Percentiles rank a stretch among this genome's conserved stretches.
Evolutionary conservation across 2,888 invertebrate species (phyloP).

Genomic region (Agrilus cyanescens): DNA sequence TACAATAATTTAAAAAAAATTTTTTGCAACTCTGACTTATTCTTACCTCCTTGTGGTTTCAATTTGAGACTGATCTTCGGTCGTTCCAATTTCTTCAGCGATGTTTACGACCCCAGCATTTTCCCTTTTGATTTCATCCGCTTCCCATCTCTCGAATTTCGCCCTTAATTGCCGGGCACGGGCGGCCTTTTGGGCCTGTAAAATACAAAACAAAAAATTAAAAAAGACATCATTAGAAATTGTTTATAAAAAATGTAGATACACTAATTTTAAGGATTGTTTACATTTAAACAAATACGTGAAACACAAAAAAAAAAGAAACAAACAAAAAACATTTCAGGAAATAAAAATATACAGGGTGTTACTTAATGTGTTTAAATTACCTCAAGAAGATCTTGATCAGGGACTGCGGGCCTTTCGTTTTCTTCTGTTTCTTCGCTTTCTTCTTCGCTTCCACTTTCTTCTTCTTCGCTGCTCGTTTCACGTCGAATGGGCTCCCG

Average conservation of each 20-base stretch:
- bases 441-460: conserved; percentile 33
- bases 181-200: conserved; percentile 60
- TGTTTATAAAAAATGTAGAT: too few species aligned
- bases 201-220: not conserved
- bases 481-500: conserved; percentile 46
- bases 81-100: conserved; percentile 33
- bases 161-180: conserved; percentile 74
- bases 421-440: conserved; percentile 39
- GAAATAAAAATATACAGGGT: not conserved
- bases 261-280: too few species aligned
- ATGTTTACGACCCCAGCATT: conserved; percentile 35
- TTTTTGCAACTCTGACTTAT: not conserved
- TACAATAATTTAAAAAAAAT: not conserved
- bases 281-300: too few species aligned
- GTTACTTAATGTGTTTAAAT: conserved; percentile 1
- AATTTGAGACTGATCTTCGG: conserved; percentile 60
- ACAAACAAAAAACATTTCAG: not conserved
- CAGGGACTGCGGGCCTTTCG: conserved; percentile 27
- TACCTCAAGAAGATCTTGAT: conserved; percentile 29
- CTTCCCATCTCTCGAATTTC: conserved; percentile 82
- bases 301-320: not conserved
- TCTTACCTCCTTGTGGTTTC: conserved; percentile 56
- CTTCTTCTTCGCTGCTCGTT: conserved; percentile 32
- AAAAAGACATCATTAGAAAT: not conserved
- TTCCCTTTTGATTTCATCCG: conserved; percentile 49